Evolutionary conservation across 2,888 invertebrate species (phyloP).

Genomic region (Xanthia togata): DNA sequence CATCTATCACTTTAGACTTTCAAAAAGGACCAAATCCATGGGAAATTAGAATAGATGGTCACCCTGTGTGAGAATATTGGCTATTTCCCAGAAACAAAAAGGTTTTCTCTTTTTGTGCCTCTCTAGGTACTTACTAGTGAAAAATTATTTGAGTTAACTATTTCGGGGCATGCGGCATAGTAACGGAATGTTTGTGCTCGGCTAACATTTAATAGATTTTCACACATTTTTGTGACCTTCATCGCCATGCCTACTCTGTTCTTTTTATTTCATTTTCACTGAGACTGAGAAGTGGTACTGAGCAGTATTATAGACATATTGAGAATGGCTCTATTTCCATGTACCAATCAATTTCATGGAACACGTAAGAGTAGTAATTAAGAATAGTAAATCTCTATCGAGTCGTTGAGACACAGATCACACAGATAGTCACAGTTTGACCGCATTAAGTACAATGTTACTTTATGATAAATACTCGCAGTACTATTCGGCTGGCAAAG

Average conservation of each 20-base stretch:
- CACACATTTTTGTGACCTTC: constrained; percentile 6
- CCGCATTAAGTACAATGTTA: neutral
- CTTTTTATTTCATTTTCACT: neutral
- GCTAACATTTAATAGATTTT: neutral
- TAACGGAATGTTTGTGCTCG: neutral
- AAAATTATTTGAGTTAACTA: too few relatives aligned
- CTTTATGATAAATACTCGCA: neutral
- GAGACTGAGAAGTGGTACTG: neutral
- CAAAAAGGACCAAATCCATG: neutral
- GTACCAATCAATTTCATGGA: neutral
- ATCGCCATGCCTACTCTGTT: neutral
- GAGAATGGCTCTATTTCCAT: neutral
- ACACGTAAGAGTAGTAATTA: too few relatives aligned
- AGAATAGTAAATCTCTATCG: neutral
- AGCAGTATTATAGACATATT: neutral
- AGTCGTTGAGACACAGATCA: too few relatives aligned
- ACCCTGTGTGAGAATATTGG: neutral
- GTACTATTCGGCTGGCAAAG: neutral
- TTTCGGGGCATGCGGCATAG: too few relatives aligned
- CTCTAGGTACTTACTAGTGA: neutral
- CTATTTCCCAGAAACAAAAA: constrained; percentile 5
- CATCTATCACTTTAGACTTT: neutral
- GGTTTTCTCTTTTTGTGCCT: neutral
- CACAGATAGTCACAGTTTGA: neutral
- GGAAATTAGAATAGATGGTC: constrained; percentile 19